These are phyloP conservation scores for Anastatus disparis DNA, from an alignment of 1,140 invertebrate species.

Conservation along the genomic window DNA sequence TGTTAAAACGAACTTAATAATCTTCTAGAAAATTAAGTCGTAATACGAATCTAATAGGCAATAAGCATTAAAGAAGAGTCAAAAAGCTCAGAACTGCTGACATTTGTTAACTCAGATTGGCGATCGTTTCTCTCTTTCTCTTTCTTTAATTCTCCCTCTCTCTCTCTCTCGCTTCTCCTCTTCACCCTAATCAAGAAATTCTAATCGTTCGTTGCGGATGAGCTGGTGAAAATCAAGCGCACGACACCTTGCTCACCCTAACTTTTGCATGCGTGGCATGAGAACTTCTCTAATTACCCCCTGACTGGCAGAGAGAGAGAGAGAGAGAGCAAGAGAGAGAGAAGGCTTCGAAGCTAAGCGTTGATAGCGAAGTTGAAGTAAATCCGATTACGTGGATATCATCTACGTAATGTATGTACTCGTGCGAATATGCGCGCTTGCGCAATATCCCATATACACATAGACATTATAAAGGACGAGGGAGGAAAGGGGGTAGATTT, in stretches of 20 bases:
- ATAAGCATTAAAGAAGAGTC: too few relatives aligned
- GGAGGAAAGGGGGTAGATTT: too few relatives aligned
- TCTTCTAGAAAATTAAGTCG: too few relatives aligned
- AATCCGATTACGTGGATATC: constrained; percentile 67
- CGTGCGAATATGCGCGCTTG: constrained; percentile 49
- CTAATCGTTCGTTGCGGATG: constrained; percentile 14
- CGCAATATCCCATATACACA: neutral
- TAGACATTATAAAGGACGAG: neutral
- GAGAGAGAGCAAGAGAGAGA: too few relatives aligned
- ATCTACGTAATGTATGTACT: constrained; percentile 66
- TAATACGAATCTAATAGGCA: too few relatives aligned
- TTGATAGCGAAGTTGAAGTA: constrained; percentile 67
- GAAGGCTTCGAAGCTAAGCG: too few relatives aligned
- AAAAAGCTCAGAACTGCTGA: too few relatives aligned
- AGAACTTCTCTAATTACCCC: constrained; percentile 57
- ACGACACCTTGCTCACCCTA: neutral
- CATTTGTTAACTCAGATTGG: too few relatives aligned
- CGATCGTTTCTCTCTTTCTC: too few relatives aligned
- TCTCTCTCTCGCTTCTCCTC: neutral
- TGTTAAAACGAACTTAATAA: too few relatives aligned
- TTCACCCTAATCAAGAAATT: constrained; percentile 13
- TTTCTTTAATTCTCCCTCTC: too few relatives aligned
- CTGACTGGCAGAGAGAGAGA: constrained; percentile 55
- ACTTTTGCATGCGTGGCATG: neutral
- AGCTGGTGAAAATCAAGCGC: constrained; percentile 25